These are phyloP conservation scores for Trematomus bernacchii DNA, from an alignment of 2,797 vertebrate genomes.

Conservation along the genomic window DNA sequence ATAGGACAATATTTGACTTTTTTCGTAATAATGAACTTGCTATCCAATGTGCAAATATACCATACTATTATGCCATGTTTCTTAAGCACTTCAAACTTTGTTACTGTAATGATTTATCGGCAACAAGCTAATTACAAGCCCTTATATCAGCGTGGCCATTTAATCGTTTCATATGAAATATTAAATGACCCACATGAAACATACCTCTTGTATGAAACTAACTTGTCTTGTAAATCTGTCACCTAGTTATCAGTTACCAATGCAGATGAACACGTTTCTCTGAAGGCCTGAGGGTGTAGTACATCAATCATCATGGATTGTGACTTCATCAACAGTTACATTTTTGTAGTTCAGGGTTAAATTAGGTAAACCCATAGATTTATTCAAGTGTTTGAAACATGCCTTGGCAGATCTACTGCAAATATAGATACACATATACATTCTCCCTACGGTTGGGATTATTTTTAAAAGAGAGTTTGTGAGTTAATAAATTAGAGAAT, in stretches of 20 bases:
- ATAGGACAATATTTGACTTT: too few relatives aligned
- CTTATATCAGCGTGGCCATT: background rate
- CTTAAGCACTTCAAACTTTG: background rate
- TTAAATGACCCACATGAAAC: background rate
- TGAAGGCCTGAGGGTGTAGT: constrained; percentile 2
- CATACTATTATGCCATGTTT: background rate
- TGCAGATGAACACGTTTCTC: constrained; percentile 22
- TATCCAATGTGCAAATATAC: background rate
- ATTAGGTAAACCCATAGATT: background rate
- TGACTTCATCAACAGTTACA: constrained; percentile 12
- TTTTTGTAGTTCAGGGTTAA: constrained; percentile 13
- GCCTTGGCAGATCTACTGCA: constrained; percentile 2
- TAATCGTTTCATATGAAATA: too few relatives aligned
- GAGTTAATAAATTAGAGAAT: background rate
- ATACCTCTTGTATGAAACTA: background rate
- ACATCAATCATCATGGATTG: background rate
- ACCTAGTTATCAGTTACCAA: background rate
- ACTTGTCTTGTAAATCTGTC: constrained; percentile 4
- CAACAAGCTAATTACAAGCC: background rate
- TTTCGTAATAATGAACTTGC: background rate
- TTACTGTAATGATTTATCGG: background rate
- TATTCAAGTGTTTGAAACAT: constrained; percentile 19
- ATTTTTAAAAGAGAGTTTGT: constrained; percentile 13
- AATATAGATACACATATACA: constrained; percentile 18
- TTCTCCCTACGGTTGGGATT: background rate